Evolutionary conservation across 2,888 invertebrate genomes (phyloP), one percentile per base, ranked within the genome.

Genomic region (Rhogogaster chlorosoma): DNA sequence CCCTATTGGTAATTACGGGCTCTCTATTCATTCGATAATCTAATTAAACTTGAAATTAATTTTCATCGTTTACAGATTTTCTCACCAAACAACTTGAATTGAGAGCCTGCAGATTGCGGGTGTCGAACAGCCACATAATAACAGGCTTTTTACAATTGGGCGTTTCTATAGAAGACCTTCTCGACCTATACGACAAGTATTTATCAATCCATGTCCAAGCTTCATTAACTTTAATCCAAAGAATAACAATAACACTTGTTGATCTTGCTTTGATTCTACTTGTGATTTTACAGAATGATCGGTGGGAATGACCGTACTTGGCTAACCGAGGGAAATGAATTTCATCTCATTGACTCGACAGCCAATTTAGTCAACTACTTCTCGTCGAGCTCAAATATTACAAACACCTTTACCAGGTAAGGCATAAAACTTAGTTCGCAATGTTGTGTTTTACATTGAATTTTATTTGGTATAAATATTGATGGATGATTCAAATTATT

Each of bases 261-360:
- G n/a, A 29, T 32, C 10, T 29, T 67, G 18, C 15, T 38, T 0
- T 64, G 42, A 61, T 85, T 64, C 73, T 84, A 78, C 85, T 84
- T 80, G 64, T 86, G 18, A 80, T 80, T 88, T 92, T 93, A 75
- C 87, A 96, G 97, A 91, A 94, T 97, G 95, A 96, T 96, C 91
- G 96, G 97, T 87, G 96, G 96, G 91, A 97, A 97, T 94, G 98
- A 98, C 93, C 96, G 97, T 84, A 96, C 97, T 89, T 99, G 98
- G 98, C 95, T 97, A 86, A 96, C 96, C 29, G 96, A 97, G 93
- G 97, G 97, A 84, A 96, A 97, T 92, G 98, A 98, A 93, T 96
- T 97, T 92, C 98, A 98, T 94, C 95, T 98, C 87, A 96, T 98
- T 87, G 95, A 96, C 92, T 97, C 96, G 5, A 96, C 97, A 36